Evolutionary conservation across 2,113 vertebrate genomes (phyloP).

Genomic region (Podocnemis expansa): DNA sequence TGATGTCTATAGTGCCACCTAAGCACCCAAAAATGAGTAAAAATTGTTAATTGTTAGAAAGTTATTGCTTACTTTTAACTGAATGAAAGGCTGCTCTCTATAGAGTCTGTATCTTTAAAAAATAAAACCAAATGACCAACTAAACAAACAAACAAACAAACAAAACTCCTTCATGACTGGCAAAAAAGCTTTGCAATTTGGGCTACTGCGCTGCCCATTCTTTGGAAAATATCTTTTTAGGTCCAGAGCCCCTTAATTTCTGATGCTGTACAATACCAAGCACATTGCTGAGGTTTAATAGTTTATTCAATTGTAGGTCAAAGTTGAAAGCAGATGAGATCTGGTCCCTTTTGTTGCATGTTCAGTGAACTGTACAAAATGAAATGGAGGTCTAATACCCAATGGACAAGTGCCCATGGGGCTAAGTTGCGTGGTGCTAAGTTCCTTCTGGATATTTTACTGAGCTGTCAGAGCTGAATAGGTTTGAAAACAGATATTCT

Average conservation of each 20-base stretch:
- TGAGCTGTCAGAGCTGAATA: too few relatives aligned
- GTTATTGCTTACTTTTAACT: not conserved
- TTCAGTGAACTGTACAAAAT: not conserved
- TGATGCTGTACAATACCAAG: not conserved
- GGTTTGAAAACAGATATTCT: too few relatives aligned
- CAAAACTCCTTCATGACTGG: not conserved
- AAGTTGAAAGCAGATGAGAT: not conserved
- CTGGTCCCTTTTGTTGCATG: not conserved
- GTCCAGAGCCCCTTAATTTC: not conserved
- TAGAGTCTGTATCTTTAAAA: not conserved
- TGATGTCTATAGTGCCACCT: conserved; percentile 62
- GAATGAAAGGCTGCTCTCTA: not conserved
- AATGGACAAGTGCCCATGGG: too few relatives aligned
- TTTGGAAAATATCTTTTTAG: not conserved
- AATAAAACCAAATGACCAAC: too few relatives aligned
- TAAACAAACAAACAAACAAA: too few relatives aligned
- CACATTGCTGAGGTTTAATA: not conserved
- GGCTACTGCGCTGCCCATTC: not conserved
- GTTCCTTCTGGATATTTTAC: too few relatives aligned
- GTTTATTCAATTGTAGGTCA: not conserved
- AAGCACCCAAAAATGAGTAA: not conserved
- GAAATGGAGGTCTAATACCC: too few relatives aligned
- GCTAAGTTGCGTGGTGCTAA: too few relatives aligned
- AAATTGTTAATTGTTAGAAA: not conserved
- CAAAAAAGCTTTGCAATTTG: not conserved